Conservation (phyloP, 2,888 invertebrate genomes). For the Hipparchia semele region DNA sequence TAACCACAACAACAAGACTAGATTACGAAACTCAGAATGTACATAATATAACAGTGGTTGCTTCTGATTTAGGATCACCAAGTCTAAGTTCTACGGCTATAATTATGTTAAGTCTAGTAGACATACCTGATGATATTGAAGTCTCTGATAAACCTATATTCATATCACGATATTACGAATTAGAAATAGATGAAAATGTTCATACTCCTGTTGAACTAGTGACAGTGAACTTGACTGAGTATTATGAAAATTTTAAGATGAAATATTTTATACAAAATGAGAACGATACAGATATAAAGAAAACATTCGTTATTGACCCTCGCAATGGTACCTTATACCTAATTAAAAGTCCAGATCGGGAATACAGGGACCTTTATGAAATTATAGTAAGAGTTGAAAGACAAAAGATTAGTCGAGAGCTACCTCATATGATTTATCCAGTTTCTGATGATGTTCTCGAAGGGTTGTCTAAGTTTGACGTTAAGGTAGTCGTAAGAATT, state of each 20-base stretch:
- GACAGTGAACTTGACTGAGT: conserved; percentile 89
- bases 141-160: conserved; percentile 80
- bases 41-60: conserved; percentile 91
- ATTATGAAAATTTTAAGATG: conserved; percentile 85
- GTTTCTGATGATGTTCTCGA: conserved; percentile 88
- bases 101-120: conserved; percentile 86
- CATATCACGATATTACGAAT: conserved; percentile 89
- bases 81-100: conserved; percentile 91
- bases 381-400: conserved; percentile 78
- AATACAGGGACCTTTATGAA: conserved; percentile 86
- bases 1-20: conserved; percentile 88
- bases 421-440: conserved; percentile 90
- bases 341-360: conserved; percentile 89
- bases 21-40: conserved; percentile 87
- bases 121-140: conserved; percentile 84
- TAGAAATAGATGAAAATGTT: conserved; percentile 92
- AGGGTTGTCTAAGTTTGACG: conserved; percentile 89
- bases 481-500: conserved; percentile 89
- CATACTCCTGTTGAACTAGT: conserved; percentile 89
- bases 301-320: conserved; percentile 89
- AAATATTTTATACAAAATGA: conserved; percentile 86
- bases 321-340: conserved; percentile 90
- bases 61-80: conserved; percentile 93
- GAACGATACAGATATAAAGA: conserved; percentile 82
- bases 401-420: conserved; percentile 85